Conservation (phyloP, 92 coral and sea anemone genomes). For the Bergia sp. region DNA sequence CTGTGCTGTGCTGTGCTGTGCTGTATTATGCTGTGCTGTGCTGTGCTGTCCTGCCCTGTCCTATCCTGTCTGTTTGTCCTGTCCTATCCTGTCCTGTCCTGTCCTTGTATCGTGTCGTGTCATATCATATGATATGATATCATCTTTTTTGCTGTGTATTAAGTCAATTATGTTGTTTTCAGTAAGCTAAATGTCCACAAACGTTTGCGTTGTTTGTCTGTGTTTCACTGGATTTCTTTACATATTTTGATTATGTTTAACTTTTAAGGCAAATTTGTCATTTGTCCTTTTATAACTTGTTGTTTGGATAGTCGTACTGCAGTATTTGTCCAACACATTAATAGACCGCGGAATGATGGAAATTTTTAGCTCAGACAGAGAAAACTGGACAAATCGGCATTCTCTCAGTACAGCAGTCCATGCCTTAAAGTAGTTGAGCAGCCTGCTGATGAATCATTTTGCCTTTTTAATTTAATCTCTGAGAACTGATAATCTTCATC, state of each 20-base stretch:
- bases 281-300: slow-evolving; percentile 42
- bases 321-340: slow-evolving; percentile 70
- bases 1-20: no score
- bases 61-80: no score
- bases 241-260: slow-evolving; percentile 42
- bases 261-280: slow-evolving; percentile 61
- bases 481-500: slow-evolving; percentile 30
- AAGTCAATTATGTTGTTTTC: no score
- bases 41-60: no score
- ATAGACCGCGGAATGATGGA: slow-evolving; percentile 71
- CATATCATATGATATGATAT: no score
- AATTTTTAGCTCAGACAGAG: slow-evolving; percentile 54
- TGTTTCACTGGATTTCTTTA: background rate
- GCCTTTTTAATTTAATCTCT: slow-evolving; percentile 41
- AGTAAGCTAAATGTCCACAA: no score
- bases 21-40: no score
- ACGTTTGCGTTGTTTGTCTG: background rate
- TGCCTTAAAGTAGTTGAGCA: slow-evolving; percentile 70
- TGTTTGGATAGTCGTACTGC: slow-evolving; percentile 64
- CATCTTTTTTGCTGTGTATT: no score
- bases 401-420: slow-evolving; percentile 74
- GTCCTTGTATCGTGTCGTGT: no score
- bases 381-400: slow-evolving; percentile 64
- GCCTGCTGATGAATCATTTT: slow-evolving; percentile 35
- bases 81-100: no score